Conservation (phyloP, 53 echinoderm and acorn worm genomes). For the Holothuria scabra region DNA sequence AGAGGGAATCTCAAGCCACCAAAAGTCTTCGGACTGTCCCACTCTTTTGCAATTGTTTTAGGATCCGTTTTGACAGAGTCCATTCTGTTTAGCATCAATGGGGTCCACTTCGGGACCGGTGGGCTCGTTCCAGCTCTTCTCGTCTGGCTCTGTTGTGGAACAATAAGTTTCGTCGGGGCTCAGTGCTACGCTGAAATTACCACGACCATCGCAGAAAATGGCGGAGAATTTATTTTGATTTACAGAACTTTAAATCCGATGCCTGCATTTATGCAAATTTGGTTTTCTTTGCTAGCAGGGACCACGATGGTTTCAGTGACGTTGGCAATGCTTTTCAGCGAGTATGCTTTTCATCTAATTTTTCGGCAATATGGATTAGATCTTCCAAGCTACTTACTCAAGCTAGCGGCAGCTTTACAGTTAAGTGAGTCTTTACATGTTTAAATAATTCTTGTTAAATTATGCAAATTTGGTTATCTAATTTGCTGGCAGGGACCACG, state of each 20-base stretch:
- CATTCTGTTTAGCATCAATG: slow-evolving; percentile 46
- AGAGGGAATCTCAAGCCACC: slow-evolving; percentile 16
- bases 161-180: slow-evolving; percentile 65
- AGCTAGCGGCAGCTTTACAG: slow-evolving; percentile 39
- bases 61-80: slow-evolving; percentile 51
- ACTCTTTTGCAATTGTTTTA: slow-evolving; percentile 46
- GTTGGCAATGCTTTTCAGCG: slow-evolving; percentile 33
- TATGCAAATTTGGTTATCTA: too few species aligned
- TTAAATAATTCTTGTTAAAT: too few species aligned
- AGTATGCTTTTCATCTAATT: not conserved
- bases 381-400: slow-evolving; percentile 2
- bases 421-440: slow-evolving; percentile 43
- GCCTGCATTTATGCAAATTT: slow-evolving; percentile 68
- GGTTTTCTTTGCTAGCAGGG: slow-evolving; percentile 23
- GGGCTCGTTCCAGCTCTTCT: slow-evolving; percentile 63
- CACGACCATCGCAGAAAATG: slow-evolving; percentile 39
- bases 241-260: slow-evolving; percentile 57
- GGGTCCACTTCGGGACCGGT: slow-evolving; percentile 45
- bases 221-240: slow-evolving; percentile 64
- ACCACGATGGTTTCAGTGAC: slow-evolving; percentile 41
- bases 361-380: slow-evolving; percentile 29
- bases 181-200: slow-evolving; percentile 67
- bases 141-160: slow-evolving; percentile 61
- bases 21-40: slow-evolving; percentile 36
- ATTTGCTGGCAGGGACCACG: too few species aligned